Evolutionary conservation across 1,140 invertebrate species (phyloP).

Genomic region (Cyclina sinensis): DNA sequence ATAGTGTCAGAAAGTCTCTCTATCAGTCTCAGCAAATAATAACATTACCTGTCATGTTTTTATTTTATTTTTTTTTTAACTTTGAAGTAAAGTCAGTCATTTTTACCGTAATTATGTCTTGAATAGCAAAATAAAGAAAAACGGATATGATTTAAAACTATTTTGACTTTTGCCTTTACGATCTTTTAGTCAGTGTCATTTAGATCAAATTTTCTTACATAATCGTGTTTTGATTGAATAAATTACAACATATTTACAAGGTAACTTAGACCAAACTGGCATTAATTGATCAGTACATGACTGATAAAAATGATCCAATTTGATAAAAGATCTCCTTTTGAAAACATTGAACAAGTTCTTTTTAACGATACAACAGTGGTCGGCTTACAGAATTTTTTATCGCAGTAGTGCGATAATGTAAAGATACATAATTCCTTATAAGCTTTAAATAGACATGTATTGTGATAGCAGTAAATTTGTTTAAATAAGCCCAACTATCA

Average conservation of each 20-base stretch:
- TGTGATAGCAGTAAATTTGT: constrained; percentile 52
- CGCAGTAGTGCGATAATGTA: neutral
- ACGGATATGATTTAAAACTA: too few relatives aligned
- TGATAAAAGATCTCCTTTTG: neutral
- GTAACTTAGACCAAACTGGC: neutral
- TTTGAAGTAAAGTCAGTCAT: too few relatives aligned
- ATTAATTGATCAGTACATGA: neutral
- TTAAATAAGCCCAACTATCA: constrained; percentile 51
- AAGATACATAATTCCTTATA: constrained; percentile 24
- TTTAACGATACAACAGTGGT: constrained; percentile 6
- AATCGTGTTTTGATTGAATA: too few relatives aligned
- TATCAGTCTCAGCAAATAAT: too few relatives aligned
- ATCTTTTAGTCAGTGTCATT: too few relatives aligned
- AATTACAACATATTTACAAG: neutral
- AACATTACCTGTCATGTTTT: too few relatives aligned
- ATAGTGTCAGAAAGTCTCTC: too few relatives aligned
- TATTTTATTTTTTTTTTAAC: too few relatives aligned
- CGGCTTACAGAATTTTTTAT: constrained; percentile 30
- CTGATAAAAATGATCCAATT: neutral
- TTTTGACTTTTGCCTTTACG: too few relatives aligned
- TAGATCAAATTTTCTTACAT: too few relatives aligned
- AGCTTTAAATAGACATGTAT: constrained; percentile 4
- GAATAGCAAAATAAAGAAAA: too few relatives aligned
- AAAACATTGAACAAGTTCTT: constrained; percentile 9
- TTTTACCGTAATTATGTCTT: too few relatives aligned